Evolutionary conservation across 2,113 vertebrate genomes (phyloP), one percentile per base, ranked within the genome.

Genomic region (Diadophis punctatus): DNA sequence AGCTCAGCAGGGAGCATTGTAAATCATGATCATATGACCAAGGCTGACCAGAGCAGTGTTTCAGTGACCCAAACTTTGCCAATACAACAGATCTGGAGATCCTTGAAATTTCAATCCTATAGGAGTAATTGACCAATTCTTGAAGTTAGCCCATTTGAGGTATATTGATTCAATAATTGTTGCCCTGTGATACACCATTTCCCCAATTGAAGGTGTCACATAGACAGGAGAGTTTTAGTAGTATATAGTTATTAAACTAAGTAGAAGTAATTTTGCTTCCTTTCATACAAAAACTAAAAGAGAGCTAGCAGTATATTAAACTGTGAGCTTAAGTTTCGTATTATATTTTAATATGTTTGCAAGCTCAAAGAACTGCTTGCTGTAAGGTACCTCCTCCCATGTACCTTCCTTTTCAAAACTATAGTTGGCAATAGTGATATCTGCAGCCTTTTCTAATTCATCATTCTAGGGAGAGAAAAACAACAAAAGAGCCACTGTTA

Each of bases 301-400:
- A 68, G 60, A 68, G 12, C 63, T 68, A 68, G 63, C 11, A 68
- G 30, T n/a, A n/a, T n/a, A 39, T 80, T 20, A 39, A 80, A 34
- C 34, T n/a, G 34, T 22, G 18, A 80, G n/a, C 16, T 39, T 39
- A 20, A 34, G 16, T 80, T 80, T 80, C 9, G 7, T 20, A 80
- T 8, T 80, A 80, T 18, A 9, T 80, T 80, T 39, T 39, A 39
- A 39, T 39, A 80, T 22, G 34, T 80, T 39, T 80, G 68, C 68
- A 80, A 80, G 68, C 34, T 39, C 16, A 80, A 80, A 39, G 7
- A 39, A 80, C 16, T 22, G 18, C 68, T 80, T 34, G 34, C 34
- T 80, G 18, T 74, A 74, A 95, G 95, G 68, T 68, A 52, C 25
- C 23, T 2, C 30, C 96, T 94, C 91, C 87, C 52, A 89, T 46